Percentiles rank a stretch among this genome's conserved stretches.
phyloP scores from a whole-genome alignment of 2,888 invertebrate species.

The Argyresthia albistria region DNA sequence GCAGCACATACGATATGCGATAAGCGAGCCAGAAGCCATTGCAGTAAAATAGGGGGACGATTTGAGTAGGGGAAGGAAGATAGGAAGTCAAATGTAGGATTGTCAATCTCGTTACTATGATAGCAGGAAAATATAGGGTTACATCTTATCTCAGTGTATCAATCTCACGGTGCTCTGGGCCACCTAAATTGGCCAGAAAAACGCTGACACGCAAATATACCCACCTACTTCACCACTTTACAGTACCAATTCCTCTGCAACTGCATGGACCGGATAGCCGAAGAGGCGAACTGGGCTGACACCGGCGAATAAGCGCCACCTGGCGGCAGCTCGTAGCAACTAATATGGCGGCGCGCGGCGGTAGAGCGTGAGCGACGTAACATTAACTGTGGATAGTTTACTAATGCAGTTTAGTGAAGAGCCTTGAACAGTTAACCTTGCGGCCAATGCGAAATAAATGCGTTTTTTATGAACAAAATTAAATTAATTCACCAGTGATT shows the following conservation, averaged over 20 bases:
- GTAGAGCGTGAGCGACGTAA: neutral
- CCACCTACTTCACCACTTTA: neutral
- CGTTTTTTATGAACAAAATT: no score
- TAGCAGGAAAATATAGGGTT: constrained; percentile 81
- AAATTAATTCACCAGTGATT: neutral
- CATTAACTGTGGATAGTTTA: neutral
- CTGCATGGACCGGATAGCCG: constrained; percentile 96
- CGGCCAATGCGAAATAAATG: neutral
- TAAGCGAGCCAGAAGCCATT: no score
- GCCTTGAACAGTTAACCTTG: neutral
- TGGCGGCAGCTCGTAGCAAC: neutral
- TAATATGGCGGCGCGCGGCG: neutral
- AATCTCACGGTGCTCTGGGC: neutral
- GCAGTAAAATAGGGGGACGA: no score
- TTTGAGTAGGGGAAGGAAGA: no score
- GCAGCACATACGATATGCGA: no score
- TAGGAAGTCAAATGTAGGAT: no score
- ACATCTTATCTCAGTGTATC: neutral
- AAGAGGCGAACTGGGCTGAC: constrained; percentile 90
- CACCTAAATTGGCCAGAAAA: neutral
- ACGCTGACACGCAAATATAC: neutral
- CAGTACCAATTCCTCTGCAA: constrained; percentile 93
- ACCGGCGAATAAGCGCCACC: constrained; percentile 79
- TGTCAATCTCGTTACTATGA: no score
- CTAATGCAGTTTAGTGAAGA: no score